Evolutionary conservation across 2,888 invertebrate genomes (phyloP), one percentile per base, ranked within the genome.

Genomic region (Marasmarcha lunaedactyla): DNA sequence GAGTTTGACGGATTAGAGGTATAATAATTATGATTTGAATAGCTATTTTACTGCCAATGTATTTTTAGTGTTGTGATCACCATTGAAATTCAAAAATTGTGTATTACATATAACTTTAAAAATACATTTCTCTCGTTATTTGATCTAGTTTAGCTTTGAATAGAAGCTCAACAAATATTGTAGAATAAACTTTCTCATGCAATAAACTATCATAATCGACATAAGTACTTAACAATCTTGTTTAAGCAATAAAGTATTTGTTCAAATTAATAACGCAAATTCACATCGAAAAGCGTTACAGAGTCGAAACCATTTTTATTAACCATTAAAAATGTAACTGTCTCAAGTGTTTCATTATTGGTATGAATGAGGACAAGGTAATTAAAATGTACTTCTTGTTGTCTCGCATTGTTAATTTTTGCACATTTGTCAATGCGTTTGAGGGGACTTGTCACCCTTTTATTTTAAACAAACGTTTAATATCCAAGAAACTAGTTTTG

Each of bases 301-400:
- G n/a, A 11, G 48, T 55, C 60, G 47, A 51, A 48, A 46, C 45
- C 44, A 50, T 54, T 64, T 69, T 65, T 71, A 73, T 68, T 50
- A 63, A 65, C 70, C 70, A 74, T 74, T 73, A 79, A 77, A 74
- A 78, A 63, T 71, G 60, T 68, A 64, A 68, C 67, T 65, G 56
- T 57, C 61, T 57, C 55, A 59, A 60, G 58, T 53, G 42, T 42
- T 34, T 41, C 25, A 44, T 50, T 49, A 51, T 57, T 56, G 60
- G 59, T 53, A 53, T 57, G 4, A 20, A 20, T 20, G 20, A 20
- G 7, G 57, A 55, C 69, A 62, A 61, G 64, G 59, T 52, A 63
- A 79, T 79, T 74, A 81, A 79, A 79, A 63, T 57, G 54, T 62
- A 70, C 65, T 78, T 71, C 70, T 71, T 60, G 62, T 67, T 63